Evolutionary conservation across 2,888 invertebrate species (phyloP).

Genomic region (Troides oblongomaculatus): DNA sequence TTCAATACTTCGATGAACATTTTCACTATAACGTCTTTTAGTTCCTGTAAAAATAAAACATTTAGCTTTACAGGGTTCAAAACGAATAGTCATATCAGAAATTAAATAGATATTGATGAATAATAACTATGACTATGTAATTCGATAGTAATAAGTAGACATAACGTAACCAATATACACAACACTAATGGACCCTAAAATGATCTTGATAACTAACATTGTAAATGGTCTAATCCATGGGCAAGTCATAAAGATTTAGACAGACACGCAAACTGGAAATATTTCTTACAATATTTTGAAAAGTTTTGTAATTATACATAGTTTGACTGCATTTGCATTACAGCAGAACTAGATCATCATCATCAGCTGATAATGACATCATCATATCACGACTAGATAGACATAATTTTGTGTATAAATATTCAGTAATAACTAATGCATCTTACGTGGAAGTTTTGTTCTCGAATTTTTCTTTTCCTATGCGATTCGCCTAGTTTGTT

Average conservation of each 20-base stretch:
- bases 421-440: no score
- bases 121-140: background rate
- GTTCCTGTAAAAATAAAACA: conserved; percentile 43
- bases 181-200: no score
- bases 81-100: no score
- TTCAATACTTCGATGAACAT: conserved; percentile 51
- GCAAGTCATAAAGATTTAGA: no score
- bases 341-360: no score
- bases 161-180: no score
- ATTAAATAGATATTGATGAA: no score
- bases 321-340: background rate
- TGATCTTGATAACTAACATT: no score
- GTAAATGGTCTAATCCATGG: no score
- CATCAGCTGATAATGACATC: background rate
- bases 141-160: background rate
- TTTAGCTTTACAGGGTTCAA: no score
- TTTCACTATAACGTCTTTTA: conserved; percentile 50
- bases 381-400: background rate
- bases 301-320: background rate
- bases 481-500: conserved; percentile 59
- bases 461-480: conserved; percentile 41
- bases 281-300: background rate
- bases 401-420: no score
- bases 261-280: background rate
- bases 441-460: conserved; percentile 56